Evolutionary conservation across 2,113 vertebrate genomes (phyloP), one percentile per base, ranked within the genome.

Genomic region (Scalopus aquaticus): DNA sequence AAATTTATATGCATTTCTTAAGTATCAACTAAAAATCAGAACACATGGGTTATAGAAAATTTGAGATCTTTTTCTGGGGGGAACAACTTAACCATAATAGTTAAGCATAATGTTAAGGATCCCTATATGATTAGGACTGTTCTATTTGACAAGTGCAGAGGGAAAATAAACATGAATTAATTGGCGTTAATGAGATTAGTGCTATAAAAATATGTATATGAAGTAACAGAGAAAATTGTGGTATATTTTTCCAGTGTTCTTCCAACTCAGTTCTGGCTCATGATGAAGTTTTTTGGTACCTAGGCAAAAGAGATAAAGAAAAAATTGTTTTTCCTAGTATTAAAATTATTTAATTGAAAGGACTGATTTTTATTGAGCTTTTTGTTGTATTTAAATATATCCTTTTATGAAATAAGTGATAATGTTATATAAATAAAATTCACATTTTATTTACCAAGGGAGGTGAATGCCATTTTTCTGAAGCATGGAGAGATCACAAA

Each of bases 341-440:
- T 87, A 96, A 84, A 92, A 73, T n/a, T 60, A 88, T 26, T 93
- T 32, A 13, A 26, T 49, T 69, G 91, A 74, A 95, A 86, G 28
- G 39, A 64, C 6, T 92, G 7, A 17, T 80, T 37, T 82, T 46
- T 73, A 88, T 76, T 72, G 60, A 54, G 10, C 26, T 58, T 58
- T 80, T 81, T 42, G 32, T 69, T 79, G 39, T 44, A 78, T 49
- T 93, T 88, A 69, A 89, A 91, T 89, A 56, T 46, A 51, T 37
- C 1, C 1, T 44, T 78, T 79, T 58, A 49, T 74, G 54, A 62
- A 6, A 67, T 62, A 62, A 4, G 35, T 39, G n/a, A 87, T 56
- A 86, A 54, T 62, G 20, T 56, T 84, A 37, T 32, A 20, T 60
- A 82, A 77, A 83, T 70, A 83, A 78, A 49, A 28, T 26, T 37